Conservation (phyloP, 2,888 invertebrate species). For the Sicus ferrugineus region DNA sequence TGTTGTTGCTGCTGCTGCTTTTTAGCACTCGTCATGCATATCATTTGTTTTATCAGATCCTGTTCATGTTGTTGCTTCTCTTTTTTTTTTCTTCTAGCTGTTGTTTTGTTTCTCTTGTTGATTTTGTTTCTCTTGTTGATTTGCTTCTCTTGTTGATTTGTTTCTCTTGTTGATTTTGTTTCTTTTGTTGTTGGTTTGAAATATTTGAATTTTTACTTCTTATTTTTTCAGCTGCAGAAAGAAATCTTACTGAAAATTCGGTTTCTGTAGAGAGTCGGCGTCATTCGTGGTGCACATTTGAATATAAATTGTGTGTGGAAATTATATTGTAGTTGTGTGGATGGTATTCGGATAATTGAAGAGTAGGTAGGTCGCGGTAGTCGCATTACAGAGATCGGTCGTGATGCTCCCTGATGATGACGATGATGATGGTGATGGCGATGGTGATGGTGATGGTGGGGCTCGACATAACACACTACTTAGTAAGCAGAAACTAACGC, state of each 20-base stretch:
- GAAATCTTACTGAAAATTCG: not conserved
- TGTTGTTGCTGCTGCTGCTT: conserved; percentile 2
- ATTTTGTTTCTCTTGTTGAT: not conserved
- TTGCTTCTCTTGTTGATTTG: not conserved
- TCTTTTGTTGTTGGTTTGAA: not conserved
- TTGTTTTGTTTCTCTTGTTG: not conserved
- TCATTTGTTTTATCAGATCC: conserved; percentile 30
- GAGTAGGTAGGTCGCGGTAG: not conserved
- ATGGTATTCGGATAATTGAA: not conserved
- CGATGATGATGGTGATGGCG: too few relatives aligned
- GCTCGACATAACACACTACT: too few relatives aligned
- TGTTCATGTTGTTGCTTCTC: not conserved
- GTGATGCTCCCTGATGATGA: too few relatives aligned
- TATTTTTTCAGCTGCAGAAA: not conserved
- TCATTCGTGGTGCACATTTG: not conserved
- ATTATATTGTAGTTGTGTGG: not conserved
- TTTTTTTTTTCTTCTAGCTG: not conserved
- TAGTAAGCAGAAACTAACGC: too few relatives aligned
- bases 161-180: not conserved
- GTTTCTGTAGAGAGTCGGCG: not conserved
- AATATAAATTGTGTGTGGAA: conserved; percentile 14
- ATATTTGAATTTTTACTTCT: not conserved
- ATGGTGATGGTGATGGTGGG: too few relatives aligned
- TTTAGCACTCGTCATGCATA: conserved; percentile 29
- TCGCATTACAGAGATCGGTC: not conserved